A percentile compares a stretch with the other conserved stretches of the same genome.
Evolutionary conservation across 2,797 vertebrate species (phyloP).

Genomic region (Melopsittacus undulatus): DNA sequence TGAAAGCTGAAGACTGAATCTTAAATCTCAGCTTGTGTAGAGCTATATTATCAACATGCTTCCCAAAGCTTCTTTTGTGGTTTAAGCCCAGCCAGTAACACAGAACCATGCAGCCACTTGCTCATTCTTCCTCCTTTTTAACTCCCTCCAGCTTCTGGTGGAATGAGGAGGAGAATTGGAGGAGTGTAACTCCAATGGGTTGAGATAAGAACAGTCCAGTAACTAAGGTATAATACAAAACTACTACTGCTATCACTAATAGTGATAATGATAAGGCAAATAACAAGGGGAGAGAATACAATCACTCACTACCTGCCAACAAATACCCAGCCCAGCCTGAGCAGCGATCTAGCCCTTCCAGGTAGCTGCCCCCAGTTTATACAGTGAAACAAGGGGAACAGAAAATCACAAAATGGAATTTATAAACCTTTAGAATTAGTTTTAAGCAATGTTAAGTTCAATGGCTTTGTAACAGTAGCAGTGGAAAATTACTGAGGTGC

Average conservation of each 20-base stretch:
- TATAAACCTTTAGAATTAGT: too few relatives aligned
- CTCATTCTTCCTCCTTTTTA: not conserved
- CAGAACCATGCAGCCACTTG: not conserved
- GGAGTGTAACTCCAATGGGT: not conserved
- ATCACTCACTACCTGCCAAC: not conserved
- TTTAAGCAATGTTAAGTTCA: too few relatives aligned
- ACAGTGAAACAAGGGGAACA: too few relatives aligned
- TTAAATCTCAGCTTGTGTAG: not conserved
- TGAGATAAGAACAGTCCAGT: not conserved
- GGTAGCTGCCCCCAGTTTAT: not conserved
- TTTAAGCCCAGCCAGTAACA: not conserved
- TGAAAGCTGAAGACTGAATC: not conserved
- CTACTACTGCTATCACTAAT: not conserved
- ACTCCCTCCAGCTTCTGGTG: not conserved
- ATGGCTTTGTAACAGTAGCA: too few relatives aligned
- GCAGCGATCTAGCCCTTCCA: too few relatives aligned
- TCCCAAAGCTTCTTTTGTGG: not conserved
- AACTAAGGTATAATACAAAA: not conserved
- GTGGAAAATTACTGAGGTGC: too few relatives aligned
- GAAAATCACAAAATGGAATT: too few relatives aligned
- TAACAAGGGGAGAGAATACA: not conserved
- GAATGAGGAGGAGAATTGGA: not conserved
- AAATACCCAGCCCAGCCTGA: too few relatives aligned
- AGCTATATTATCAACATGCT: not conserved
- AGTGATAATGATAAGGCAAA: not conserved